Evolutionary conservation across 2,113 vertebrate genomes (phyloP), one percentile per base, ranked within the genome.

Genomic region (Guaruba guarouba): DNA sequence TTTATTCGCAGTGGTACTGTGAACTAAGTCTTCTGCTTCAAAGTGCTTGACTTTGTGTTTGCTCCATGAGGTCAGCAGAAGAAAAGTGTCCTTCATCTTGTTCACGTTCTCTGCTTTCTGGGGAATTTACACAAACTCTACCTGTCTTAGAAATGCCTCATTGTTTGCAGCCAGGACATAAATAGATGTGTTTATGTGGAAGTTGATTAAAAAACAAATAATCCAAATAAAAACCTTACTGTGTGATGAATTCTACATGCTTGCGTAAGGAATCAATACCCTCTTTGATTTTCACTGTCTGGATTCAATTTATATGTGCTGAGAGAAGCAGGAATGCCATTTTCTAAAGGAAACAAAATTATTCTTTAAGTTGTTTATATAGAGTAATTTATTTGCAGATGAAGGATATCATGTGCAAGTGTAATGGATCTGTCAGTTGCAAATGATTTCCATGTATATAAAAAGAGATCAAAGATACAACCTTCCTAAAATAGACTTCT

Each of bases 231-330:
- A 35, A 82, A 75, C 78, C 61, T 57, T 57, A 15, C 62, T 52
- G 7, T 77, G 28, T 91, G 83, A 80, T 92, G 71, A 84, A 78
- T 95, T 88, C 68, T 93, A 28, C 17, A 0, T 82, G 25, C 62
- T 94, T 68, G 55, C 76, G 62, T 63, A 66, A 78, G 71, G 77
- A 95, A 95, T 96, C 95, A 64, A 88, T 96, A 64, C 52, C 16
- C 37, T 82, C 75, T 95, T 95, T 94, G 83, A 94, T 96, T 95
- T 94, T 81, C 86, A 82, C 66, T 46, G 67, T 92, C 74, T 87
- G 76, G 92, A 94, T 91, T 91, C 88, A 78, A 8, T 96, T 93
- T 82, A n/a, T 51, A 52, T 59, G 49, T 68, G 55, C 81, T 96
- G 88, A 95, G 75, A 81, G 82, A 95, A 73, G 64, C 78, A 84